A percentile compares a stretch with the other conserved stretches of the same genome.
Conservation (phyloP, 2,888 invertebrate genomes). For the Idaea biselata region DNA sequence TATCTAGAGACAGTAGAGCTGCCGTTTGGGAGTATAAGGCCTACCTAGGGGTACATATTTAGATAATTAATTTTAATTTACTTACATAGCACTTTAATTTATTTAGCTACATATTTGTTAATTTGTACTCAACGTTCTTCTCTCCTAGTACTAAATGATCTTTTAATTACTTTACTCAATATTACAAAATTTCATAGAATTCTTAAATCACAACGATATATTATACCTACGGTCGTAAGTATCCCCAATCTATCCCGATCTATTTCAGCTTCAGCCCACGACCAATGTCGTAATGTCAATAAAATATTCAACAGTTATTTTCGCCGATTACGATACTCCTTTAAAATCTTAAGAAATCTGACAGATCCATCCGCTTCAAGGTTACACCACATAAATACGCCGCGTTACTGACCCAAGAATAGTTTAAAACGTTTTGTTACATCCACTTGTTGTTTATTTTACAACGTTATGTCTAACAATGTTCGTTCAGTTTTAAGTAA, state of each 20-base stretch:
- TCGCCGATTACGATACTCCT: conserved; percentile 73
- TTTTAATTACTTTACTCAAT: no score
- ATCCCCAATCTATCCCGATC: conserved; percentile 64
- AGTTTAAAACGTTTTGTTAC: conserved; percentile 31
- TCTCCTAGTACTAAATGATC: no score
- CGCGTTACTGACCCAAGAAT: conserved; percentile 67
- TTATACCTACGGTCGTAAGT: conserved; percentile 53
- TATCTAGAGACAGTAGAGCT: no score
- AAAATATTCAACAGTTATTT: conserved; percentile 76
- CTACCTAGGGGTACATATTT: no score
- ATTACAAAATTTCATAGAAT: conserved; percentile 22
- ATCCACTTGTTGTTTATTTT: conserved; percentile 39
- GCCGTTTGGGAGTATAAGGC: no score
- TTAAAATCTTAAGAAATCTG: conserved; percentile 49
- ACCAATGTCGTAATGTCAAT: conserved; percentile 76
- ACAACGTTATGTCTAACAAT: conserved; percentile 14
- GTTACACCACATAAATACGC: conserved; percentile 56
- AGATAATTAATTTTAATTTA: no score
- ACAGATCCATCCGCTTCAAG: conserved; percentile 62
- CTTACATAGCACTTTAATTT: no score
- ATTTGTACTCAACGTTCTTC: no score
- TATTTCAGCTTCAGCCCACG: conserved; percentile 58
- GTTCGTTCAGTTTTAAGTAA: conserved; percentile 17
- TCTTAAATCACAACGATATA: conserved; percentile 11
- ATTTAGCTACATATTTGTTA: no score